A percentile compares a stretch with the other conserved stretches of the same genome.
Evolutionary conservation across 2,113 vertebrate species (phyloP).

Genomic region (Seriola aureovittata): DNA sequence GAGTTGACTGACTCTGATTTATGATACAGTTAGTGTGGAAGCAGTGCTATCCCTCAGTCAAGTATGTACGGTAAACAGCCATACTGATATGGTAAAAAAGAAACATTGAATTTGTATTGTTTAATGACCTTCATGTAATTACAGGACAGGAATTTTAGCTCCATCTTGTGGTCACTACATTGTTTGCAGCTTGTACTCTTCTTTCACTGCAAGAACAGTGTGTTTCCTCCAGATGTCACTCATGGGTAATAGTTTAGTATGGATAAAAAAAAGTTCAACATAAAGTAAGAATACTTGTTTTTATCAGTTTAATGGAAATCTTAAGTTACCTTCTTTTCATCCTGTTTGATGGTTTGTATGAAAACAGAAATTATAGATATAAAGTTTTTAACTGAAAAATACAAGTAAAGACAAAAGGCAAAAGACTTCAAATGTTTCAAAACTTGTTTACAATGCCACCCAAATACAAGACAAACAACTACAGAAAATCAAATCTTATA

Average conservation of each 20-base stretch:
- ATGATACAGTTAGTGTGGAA: background rate
- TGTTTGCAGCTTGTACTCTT: background rate
- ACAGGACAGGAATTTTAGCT: background rate
- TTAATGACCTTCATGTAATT: background rate
- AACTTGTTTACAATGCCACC: background rate
- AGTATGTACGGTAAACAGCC: background rate
- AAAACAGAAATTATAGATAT: background rate
- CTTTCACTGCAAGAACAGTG: background rate
- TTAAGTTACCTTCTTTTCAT: background rate
- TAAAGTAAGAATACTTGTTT: background rate
- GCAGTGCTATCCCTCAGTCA: background rate
- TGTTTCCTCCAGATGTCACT: background rate
- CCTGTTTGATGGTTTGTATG: background rate
- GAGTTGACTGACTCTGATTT: too few relatives aligned
- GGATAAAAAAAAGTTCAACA: background rate
- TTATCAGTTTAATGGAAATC: background rate
- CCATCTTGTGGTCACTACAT: background rate
- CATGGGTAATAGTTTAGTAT: background rate
- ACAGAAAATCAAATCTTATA: background rate
- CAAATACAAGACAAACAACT: too few relatives aligned
- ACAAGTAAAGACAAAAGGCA: background rate
- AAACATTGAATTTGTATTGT: background rate
- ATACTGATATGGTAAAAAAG: too few relatives aligned
- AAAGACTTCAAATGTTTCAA: background rate
- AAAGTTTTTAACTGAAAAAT: background rate